Evolutionary conservation across 2,797 vertebrate genomes (phyloP).

Genomic region (Lates japonicus): DNA sequence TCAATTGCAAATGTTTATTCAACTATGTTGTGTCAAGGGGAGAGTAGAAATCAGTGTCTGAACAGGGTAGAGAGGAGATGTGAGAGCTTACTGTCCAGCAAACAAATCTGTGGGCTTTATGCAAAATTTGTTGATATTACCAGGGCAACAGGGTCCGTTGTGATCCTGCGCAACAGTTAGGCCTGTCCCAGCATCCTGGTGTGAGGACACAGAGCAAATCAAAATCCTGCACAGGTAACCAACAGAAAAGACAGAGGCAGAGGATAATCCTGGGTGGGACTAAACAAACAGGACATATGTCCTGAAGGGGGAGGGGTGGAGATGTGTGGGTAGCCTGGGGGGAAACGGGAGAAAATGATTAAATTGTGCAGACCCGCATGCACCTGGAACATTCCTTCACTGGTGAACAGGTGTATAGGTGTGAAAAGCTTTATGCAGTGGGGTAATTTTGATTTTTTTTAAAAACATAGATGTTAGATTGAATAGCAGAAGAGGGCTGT

Average conservation of each 20-base stretch:
- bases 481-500: background rate
- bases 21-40: background rate
- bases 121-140: constrained; percentile 84
- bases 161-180: constrained; percentile 78
- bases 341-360: constrained; percentile 59
- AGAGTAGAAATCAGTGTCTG: constrained; percentile 83
- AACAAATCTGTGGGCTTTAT: constrained; percentile 89
- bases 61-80: constrained; percentile 37
- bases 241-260: constrained; percentile 40
- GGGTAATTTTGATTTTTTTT: constrained; percentile 20
- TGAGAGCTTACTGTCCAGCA: constrained; percentile 73
- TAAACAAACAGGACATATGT: constrained; percentile 80
- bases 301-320: constrained; percentile 68
- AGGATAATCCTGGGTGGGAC: constrained; percentile 64
- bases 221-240: constrained; percentile 79
- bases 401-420: constrained; percentile 1
- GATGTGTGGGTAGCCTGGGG: constrained; percentile 50
- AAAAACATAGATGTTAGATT: background rate
- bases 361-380: constrained; percentile 5
- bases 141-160: constrained; percentile 65
- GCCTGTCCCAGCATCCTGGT: constrained; percentile 68
- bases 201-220: constrained; percentile 78
- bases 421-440: background rate
- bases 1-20: background rate
- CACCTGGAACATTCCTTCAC: constrained; percentile 43